Conservation (phyloP, 2,888 invertebrate species). For the Suillia variegata region DNA sequence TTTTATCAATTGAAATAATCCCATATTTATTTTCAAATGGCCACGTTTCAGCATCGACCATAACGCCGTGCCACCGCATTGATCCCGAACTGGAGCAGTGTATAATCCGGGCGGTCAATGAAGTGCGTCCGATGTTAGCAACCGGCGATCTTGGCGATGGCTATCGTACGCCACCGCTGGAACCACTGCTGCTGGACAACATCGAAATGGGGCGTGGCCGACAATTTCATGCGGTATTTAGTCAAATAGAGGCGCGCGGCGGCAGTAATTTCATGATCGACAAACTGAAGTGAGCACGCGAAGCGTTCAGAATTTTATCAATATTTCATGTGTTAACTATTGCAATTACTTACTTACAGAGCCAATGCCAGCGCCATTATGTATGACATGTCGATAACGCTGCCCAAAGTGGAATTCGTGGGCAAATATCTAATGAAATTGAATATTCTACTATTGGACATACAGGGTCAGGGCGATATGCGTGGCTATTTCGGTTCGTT, state of each 20-base stretch:
- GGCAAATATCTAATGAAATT: conserved; percentile 57
- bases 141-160: conserved; percentile 59
- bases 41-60: conserved; percentile 54
- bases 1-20: too few species aligned
- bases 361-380: conserved; percentile 52
- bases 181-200: conserved; percentile 55
- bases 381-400: conserved; percentile 55
- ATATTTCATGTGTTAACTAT: background rate
- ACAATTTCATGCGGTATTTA: conserved; percentile 57
- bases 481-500: conserved; percentile 53
- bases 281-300: conserved; percentile 49
- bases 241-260: conserved; percentile 53
- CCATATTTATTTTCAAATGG: too few species aligned
- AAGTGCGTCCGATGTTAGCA: conserved; percentile 51
- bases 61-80: conserved; percentile 56
- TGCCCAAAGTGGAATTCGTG: conserved; percentile 56
- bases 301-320: background rate
- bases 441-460: conserved; percentile 54
- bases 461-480: conserved; percentile 58
- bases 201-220: conserved; percentile 55
- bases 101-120: conserved; percentile 54
- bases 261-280: conserved; percentile 60
- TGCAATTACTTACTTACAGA: conserved; percentile 32
- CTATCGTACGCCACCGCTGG: conserved; percentile 54
- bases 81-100: conserved; percentile 56